Percentiles rank a stretch among this genome's conserved stretches.
phyloP scores from a whole-genome alignment of 1,140 invertebrate genomes.

The Monomorium pharaonis region DNA sequence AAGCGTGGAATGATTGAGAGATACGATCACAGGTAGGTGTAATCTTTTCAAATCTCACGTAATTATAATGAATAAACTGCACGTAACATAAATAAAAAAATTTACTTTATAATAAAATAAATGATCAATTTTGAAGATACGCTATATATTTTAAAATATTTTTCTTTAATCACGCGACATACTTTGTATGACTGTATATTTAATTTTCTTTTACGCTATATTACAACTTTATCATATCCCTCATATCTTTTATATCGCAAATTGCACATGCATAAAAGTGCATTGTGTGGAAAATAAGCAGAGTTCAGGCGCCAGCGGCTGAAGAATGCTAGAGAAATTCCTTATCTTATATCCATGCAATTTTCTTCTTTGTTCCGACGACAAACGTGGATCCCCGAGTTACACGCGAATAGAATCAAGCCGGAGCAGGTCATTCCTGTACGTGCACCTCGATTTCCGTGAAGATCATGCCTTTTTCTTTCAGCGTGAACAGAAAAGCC shows the following conservation, averaged over 20 bases:
- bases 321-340: conserved; percentile 29
- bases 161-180: neutral
- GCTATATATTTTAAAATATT: neutral
- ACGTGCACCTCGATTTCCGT: conserved; percentile 32
- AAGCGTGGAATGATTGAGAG: conserved; percentile 29
- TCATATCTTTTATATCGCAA: neutral
- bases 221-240: neutral
- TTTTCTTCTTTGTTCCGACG: conserved; percentile 54
- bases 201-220: neutral
- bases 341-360: conserved; percentile 53
- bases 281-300: conserved; percentile 38
- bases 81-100: neutral
- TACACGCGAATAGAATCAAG: conserved; percentile 52
- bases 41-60: neutral
- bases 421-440: conserved; percentile 18
- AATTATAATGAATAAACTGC: neutral
- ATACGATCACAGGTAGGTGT: conserved; percentile 35
- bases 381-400: conserved; percentile 37
- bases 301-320: neutral
- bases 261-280: conserved; percentile 21
- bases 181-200: neutral
- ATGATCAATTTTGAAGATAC: neutral
- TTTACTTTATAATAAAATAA: neutral
- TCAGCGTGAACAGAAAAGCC: conserved; percentile 36
- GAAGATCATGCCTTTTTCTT: conserved; percentile 23